Conservation (phyloP, 2,797 vertebrate species). For the Coranthus polyacanthus region DNA sequence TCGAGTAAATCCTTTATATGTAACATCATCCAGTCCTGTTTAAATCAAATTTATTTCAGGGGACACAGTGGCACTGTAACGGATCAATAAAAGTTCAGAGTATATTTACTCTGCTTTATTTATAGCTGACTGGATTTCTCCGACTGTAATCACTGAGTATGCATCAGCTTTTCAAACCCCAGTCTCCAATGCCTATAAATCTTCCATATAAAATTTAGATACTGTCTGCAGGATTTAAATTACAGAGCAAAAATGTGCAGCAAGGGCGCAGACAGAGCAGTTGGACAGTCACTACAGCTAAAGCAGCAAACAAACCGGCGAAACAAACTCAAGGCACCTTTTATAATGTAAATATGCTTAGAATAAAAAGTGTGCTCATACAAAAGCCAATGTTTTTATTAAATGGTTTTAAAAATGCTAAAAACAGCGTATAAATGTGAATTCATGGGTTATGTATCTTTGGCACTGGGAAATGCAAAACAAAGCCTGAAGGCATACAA, state of each 20-base stretch:
- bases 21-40: conserved; percentile 5
- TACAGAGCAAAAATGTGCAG: too few species aligned
- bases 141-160: neutral
- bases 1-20: conserved; percentile 8
- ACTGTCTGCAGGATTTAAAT: too few species aligned
- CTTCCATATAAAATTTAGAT: neutral
- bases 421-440: too few species aligned
- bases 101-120: conserved; percentile 5
- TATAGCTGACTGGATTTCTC: conserved; percentile 2
- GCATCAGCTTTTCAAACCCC: neutral
- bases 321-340: neutral
- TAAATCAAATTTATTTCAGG: conserved; percentile 7
- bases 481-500: neutral
- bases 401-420: too few species aligned
- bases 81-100: neutral
- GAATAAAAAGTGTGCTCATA: too few species aligned
- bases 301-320: neutral
- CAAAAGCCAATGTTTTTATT: too few species aligned
- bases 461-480: too few species aligned
- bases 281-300: too few species aligned
- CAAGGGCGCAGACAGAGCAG: neutral
- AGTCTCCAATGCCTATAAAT: neutral
- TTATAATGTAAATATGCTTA: neutral
- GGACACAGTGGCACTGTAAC: neutral
- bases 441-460: too few species aligned